Percentiles rank a stretch among this genome's conserved stretches.
phyloP scores from a whole-genome alignment of 1,140 invertebrate genomes.

The Drosophila athabasca region DNA sequence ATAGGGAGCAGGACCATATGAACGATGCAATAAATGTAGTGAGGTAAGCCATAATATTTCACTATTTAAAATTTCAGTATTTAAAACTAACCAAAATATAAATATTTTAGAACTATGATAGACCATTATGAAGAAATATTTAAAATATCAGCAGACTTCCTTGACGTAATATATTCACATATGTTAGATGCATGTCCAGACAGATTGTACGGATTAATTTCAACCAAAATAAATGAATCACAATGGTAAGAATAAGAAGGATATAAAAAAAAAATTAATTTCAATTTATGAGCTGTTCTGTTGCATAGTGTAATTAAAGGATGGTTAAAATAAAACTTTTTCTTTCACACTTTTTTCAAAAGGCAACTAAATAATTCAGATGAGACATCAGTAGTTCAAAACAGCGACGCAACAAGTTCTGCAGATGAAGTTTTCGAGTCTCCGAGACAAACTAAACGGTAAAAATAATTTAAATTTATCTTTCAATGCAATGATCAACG shows the following conservation, averaged over 20 bases:
- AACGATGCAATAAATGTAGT: constrained; percentile 94
- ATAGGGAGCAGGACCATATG: constrained; percentile 60
- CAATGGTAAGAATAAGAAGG: constrained; percentile 34
- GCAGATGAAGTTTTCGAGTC: constrained; percentile 11
- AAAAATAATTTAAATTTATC: neutral
- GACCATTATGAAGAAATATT: constrained; percentile 91
- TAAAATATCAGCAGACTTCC: constrained; percentile 89
- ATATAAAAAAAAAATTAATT: too few relatives aligned
- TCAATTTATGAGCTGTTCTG: too few relatives aligned
- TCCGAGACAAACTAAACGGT: constrained; percentile 13
- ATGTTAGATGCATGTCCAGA: constrained; percentile 93
- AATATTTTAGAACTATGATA: constrained; percentile 87
- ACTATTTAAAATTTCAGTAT: neutral
- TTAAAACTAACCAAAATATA: neutral
- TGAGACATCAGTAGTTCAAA: constrained; percentile 88
- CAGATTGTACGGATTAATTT: constrained; percentile 85
- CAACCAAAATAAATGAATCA: constrained; percentile 29
- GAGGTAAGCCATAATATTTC: constrained; percentile 61
- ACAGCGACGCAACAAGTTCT: constrained; percentile 82
- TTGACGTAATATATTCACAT: constrained; percentile 93
- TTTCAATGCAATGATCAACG: neutral
- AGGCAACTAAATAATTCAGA: constrained; percentile 86
- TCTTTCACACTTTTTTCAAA: neutral
- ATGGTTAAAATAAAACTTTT: too few relatives aligned
- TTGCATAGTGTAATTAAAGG: too few relatives aligned